Evolutionary conservation across 2,797 vertebrate genomes (phyloP).

Genomic region (Huso huso): DNA sequence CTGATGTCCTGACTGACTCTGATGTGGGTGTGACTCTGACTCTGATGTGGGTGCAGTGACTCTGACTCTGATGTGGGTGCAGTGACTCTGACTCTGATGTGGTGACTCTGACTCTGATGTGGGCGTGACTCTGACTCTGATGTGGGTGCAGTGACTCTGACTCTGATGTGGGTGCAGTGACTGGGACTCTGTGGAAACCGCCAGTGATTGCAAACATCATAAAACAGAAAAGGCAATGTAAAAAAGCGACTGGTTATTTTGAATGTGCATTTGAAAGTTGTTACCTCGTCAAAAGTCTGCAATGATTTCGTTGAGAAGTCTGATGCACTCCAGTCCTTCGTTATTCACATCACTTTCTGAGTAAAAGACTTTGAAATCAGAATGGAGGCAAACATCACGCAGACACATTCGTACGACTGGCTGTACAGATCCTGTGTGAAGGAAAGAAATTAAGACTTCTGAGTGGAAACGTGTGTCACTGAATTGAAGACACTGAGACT

Average conservation of each 20-base stretch:
- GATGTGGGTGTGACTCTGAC: no score
- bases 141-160: no score
- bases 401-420: conserved; percentile 73
- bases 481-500: neutral
- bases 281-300: conserved; percentile 83
- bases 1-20: no score
- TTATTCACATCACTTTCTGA: conserved; percentile 70
- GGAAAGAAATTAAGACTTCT: neutral
- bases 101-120: no score
- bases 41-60: no score
- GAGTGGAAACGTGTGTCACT: neutral
- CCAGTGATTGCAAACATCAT: neutral
- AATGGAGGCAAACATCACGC: conserved; percentile 82
- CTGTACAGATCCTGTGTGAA: conserved; percentile 75
- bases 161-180: no score
- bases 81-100: no score
- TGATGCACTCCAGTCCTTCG: conserved; percentile 76
- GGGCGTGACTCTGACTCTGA: no score
- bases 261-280: no score
- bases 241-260: neutral
- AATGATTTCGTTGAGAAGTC: conserved; percentile 87
- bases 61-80: no score
- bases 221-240: neutral
- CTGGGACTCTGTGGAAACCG: no score
- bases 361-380: conserved; percentile 85